phyloP scores from a whole-genome alignment of 2,797 vertebrate species.

The Staurois parvus region DNA sequence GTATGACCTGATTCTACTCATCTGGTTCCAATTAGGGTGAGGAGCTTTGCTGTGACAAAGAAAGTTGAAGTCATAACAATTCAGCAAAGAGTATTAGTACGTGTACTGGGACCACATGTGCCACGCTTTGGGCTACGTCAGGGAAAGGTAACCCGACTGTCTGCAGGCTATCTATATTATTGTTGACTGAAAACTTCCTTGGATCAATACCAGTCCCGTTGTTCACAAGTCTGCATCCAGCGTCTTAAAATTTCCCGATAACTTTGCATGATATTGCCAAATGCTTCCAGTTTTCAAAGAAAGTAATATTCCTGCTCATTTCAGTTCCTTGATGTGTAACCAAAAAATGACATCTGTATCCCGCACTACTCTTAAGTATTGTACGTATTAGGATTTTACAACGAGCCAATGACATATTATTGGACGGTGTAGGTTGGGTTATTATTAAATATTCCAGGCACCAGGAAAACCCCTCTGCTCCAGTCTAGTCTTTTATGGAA shows the following conservation, averaged over 20 bases:
- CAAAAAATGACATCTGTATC: too few relatives aligned
- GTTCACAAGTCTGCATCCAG: background rate
- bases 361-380: too few relatives aligned
- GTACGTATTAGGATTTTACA: too few relatives aligned
- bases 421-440: too few relatives aligned
- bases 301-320: too few relatives aligned
- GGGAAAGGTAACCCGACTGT: constrained; percentile 6
- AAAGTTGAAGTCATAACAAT: constrained; percentile 80
- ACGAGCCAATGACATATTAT: too few relatives aligned
- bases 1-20: constrained; percentile 89
- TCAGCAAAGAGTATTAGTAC: constrained; percentile 76
- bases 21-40: constrained; percentile 91
- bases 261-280: background rate
- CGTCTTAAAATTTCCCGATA: background rate
- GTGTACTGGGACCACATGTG: constrained; percentile 69
- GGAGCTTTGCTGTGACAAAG: constrained; percentile 80
- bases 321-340: too few relatives aligned
- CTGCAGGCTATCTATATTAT: background rate
- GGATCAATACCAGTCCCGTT: background rate
- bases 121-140: constrained; percentile 43
- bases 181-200: background rate
- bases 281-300: background rate
- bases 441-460: too few relatives aligned
- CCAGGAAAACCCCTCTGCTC: too few relatives aligned
- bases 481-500: too few relatives aligned